Evolutionary conservation across 2,797 vertebrate species (phyloP), one percentile per base, ranked within the genome.

Genomic region (Balearica regulorum): DNA sequence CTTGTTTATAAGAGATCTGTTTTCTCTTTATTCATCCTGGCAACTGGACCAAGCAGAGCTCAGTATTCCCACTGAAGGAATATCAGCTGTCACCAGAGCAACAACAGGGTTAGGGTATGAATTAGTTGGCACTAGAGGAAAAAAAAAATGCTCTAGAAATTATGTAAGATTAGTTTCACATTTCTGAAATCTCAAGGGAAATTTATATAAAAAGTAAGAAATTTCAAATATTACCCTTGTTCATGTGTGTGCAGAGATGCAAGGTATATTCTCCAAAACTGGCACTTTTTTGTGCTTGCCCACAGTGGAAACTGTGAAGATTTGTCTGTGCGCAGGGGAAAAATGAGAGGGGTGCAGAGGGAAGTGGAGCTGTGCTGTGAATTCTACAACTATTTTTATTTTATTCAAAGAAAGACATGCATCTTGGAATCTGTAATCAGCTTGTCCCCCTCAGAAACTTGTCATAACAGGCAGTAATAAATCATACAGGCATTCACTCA

Each of bases 401-500:
- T 96, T 57, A 80, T 89, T 82, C 44, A 64, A 51, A 93, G 48
- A 64, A 51, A 93, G 48, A 73, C 29, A 80, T 20, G 48, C 7
- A 37, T 76, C 53, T 82, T 82, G 62, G 73, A 89, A 95, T 87
- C 25, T 3, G 0, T 77, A 80, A 90, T 83, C 58, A 83, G 41
- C 7, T 33, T 77, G 44, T 87, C 35, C 75, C 75, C 18, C 70
- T 60, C 70, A 66, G 87, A 94, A 95, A 73, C 53, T n/a, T 93
- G 44, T 79, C 80, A 68, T 12, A 91, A 25, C 60, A 76, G 79
- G 53, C 66, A 89, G 71, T 28, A 89, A 93, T 90, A 96, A 95
- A 95, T 95, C 82, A 93, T 60, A 73, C 70, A 89, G 46, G 28
- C 41, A 62, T 83, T 91, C 82, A 78, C 25, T 83, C 58, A 87